Evolutionary conservation across 2,888 invertebrate genomes (phyloP).

Genomic region (Polyommatus icarus): DNA sequence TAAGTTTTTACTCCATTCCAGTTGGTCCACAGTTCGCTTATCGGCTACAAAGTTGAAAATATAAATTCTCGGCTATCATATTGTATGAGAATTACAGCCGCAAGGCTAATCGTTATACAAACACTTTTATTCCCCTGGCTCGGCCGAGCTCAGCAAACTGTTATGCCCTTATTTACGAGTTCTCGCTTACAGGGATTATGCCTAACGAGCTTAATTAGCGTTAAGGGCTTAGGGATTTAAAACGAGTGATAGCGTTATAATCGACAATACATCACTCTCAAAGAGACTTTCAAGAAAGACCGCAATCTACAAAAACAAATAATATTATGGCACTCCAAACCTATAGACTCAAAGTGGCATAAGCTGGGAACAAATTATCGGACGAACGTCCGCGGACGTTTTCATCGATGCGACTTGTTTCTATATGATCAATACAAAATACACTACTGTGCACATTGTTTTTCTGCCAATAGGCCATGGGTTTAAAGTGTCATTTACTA

Average conservation of each 20-base stretch:
- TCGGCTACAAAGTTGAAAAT: background rate
- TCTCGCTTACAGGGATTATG: constrained; percentile 4
- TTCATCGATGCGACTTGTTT: no score
- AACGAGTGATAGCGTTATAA: background rate
- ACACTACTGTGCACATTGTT: no score
- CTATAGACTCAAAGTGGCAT: no score
- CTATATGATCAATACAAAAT: no score
- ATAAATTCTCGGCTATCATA: background rate
- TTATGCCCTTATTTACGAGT: constrained; percentile 6
- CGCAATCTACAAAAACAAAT: no score
- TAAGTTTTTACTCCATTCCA: no score
- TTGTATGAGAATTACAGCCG: background rate
- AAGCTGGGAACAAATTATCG: no score
- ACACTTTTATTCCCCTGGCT: background rate
- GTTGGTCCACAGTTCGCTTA: no score
- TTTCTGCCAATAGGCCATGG: no score
- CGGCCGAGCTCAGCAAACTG: background rate
- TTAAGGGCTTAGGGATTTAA: background rate
- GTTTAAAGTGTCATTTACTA: no score
- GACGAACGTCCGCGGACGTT: no score
- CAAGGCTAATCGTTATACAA: background rate
- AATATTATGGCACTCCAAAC: no score
- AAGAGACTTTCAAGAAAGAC: background rate
- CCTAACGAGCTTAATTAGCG: constrained; percentile 12
- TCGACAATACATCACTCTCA: background rate